Base-by-base conservation (phyloP, 2,888 invertebrate genomes). In the Hoplodrina ambigua region DNA sequence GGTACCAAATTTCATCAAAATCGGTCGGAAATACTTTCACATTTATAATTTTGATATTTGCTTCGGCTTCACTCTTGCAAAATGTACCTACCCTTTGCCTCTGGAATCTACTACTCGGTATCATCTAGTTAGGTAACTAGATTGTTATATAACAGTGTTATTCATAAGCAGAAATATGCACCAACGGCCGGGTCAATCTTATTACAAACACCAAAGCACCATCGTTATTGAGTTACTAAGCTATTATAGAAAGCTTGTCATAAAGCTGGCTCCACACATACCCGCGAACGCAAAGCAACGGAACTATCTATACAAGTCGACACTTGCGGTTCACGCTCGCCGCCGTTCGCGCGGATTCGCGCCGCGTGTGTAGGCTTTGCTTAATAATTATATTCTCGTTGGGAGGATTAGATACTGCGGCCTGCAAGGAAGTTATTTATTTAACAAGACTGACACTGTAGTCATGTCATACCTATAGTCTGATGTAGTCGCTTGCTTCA, bases 201-300 rank as follows among this genome's bases (percentile, higher is more conserved):
- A 66, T 74, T 65, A 74, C 4, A 5, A 15, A n/a, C 17, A 65
- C 30, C 53, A 30, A 41, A 74, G 46, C 46, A 41, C n/a, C 19
- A 41, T 30, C 25, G 11, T 20, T 54, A 70, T 74, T 41, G 46
- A 65, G 53, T 73, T 73, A 63, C 46, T 17, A 70, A 54, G 37
- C 19, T 64, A 72, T 63, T 20, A 46, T 0, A 11, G 52, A 11
- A 4, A 46, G 19, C 8, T 73, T 53, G 46, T 25, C 25, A 33
- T 19, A 20, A 46, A 46, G 46, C 15, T 17, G 46, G 17, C 17
- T 17, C 46, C 15, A 46, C 17, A 46, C 15, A 2, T 17, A 11
- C 41, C 41, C 11, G 13, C 10, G 13, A 41, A 41, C 13, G 8
- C 11, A 11, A 8, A 41, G 3, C 8, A 2, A 13, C 13, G 13